Evolutionary conservation across 2,888 invertebrate genomes (phyloP).

Genomic region (Tinea pellionella): DNA sequence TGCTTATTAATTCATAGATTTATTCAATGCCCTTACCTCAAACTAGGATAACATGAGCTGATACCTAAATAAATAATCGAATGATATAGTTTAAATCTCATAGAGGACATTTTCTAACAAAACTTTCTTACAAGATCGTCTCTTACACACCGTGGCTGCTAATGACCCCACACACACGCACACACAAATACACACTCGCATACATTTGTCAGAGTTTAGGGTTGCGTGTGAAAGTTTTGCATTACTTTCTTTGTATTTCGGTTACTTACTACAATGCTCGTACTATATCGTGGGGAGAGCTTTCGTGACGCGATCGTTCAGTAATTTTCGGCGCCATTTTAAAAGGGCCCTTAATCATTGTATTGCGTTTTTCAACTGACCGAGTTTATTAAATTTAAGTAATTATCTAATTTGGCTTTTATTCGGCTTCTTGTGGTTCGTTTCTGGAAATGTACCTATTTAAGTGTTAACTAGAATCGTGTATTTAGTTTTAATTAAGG

Average conservation of each 20-base stretch:
- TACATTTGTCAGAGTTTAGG: neutral
- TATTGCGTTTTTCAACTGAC: conserved; percentile 5
- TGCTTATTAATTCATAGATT: too few species aligned
- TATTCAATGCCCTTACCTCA: too few species aligned
- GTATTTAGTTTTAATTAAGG: neutral
- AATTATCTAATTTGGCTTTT: neutral
- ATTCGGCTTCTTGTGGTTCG: neutral
- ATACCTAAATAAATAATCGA: neutral
- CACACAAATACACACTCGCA: too few species aligned
- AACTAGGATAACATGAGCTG: too few species aligned
- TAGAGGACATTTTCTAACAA: neutral
- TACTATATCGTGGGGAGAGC: conserved; percentile 2
- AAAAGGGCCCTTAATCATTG: conserved; percentile 13
- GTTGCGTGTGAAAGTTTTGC: conserved; percentile 9
- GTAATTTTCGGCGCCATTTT: conserved; percentile 11
- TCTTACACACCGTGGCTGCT: neutral
- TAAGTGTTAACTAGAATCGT: neutral
- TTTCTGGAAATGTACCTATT: neutral
- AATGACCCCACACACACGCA: neutral
- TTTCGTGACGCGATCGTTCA: conserved; percentile 10
- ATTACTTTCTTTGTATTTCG: conserved; percentile 11
- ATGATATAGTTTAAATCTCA: neutral
- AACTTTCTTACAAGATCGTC: neutral
- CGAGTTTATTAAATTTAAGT: conserved; percentile 10
- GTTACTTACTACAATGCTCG: conserved; percentile 7